Percentiles rank a stretch among this genome's conserved stretches.
Evolutionary conservation across 1,140 invertebrate genomes (phyloP).

Genomic region (Heliconius hermathena): DNA sequence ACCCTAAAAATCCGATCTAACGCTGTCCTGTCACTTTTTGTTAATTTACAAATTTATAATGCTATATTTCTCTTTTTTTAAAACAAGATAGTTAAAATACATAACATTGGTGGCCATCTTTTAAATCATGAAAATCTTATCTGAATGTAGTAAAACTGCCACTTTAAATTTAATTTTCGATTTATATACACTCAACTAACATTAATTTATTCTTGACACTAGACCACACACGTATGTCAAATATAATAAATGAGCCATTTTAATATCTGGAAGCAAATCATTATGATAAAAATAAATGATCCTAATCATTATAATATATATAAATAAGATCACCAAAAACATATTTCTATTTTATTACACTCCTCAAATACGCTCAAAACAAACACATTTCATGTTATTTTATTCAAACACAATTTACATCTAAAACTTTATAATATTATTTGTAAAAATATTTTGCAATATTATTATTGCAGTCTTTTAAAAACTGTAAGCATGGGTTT

Average conservation of each 20-base stretch:
- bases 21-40: too few species aligned
- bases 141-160: neutral
- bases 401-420: neutral
- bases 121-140: constrained; percentile 1
- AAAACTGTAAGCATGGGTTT: neutral
- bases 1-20: too few species aligned
- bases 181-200: neutral
- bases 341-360: neutral
- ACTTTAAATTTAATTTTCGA: neutral
- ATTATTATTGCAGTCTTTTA: neutral
- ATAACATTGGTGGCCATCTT: neutral
- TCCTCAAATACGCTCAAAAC: neutral
- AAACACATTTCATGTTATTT: neutral
- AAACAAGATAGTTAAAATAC: too few species aligned
- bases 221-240: neutral
- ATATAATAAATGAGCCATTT: neutral
- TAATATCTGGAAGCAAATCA: neutral
- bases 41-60: too few species aligned
- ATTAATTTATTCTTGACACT: neutral
- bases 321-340: too few species aligned
- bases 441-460: neutral
- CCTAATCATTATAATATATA: too few species aligned
- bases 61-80: too few species aligned
- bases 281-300: neutral
- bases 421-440: neutral